Conservation (phyloP, 2,888 invertebrate genomes). For the Mallateleia sp. region DNA sequence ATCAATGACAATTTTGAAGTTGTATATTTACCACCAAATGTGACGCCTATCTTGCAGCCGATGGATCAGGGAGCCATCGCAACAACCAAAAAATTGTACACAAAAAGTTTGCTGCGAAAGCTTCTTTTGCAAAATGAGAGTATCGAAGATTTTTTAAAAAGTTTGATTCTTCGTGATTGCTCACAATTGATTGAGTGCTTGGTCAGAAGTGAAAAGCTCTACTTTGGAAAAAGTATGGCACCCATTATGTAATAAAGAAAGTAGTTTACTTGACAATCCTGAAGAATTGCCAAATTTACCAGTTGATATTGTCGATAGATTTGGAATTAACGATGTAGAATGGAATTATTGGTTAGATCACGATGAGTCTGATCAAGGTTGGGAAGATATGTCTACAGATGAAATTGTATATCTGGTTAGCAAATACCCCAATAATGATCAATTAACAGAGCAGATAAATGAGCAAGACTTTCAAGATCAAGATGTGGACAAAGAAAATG, state of each 20-base stretch:
- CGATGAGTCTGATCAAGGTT: constrained; percentile 13
- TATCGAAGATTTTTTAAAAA: constrained; percentile 5
- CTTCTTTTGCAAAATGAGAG: constrained; percentile 10
- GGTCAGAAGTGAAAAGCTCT: constrained; percentile 5
- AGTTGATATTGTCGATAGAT: neutral
- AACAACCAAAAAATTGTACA: constrained; percentile 18
- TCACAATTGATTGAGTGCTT: constrained; percentile 7
- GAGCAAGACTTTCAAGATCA: neutral
- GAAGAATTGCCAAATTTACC: neutral
- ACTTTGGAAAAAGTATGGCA: constrained; percentile 18
- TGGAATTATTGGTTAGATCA: neutral
- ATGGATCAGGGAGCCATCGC: constrained; percentile 23
- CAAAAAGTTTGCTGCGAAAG: neutral
- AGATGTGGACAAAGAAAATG: neutral
- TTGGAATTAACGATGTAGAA: neutral
- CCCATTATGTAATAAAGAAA: neutral
- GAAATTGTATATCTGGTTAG: neutral
- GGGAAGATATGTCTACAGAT: constrained; percentile 1
- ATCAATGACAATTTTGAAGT: constrained; percentile 29
- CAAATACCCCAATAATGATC: neutral
- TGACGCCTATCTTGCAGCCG: constrained; percentile 18
- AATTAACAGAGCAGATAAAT: neutral
- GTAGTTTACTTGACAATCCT: neutral
- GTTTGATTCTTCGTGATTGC: constrained; percentile 4
- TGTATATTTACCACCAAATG: constrained; percentile 33